Base-by-base conservation (phyloP, 2,113 vertebrate species). In the Nannobrachium achirus region DNA sequence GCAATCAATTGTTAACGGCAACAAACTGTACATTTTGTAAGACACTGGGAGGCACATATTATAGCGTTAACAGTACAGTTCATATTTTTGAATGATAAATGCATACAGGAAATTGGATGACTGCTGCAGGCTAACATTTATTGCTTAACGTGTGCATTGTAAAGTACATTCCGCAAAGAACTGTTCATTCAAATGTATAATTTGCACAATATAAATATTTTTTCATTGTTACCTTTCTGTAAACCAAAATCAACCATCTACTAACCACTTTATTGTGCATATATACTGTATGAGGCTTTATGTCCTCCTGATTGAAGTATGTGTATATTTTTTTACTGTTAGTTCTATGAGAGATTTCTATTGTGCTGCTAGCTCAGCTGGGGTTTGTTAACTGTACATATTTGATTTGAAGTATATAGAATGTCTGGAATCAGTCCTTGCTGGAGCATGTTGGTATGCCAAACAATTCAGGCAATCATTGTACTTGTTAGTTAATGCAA, bases 221-320 rank as follows among this genome's bases (percentile, higher is more conserved):
- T 80, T 71, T 55, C 64, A 83, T 53, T 48, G 63, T 66, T 38
- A 80, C 57, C 82, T 76, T 78, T 78, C 38, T 6, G 46, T 46
- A 75, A 81, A 80, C 66, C 53, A 82, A 77, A 80, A n/a, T n/a
- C n/a, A 79, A 67, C 55, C 63, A 71, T 75, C 33, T 67, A 80
- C 79, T 84, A 88, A 90, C 73, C 84, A 83, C 79, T 84, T 73
- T 78, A 65, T 67, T 81, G 90, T 89, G 66, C 79, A 61, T 69
- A 80, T 64, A 73, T 78, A 92, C 85, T 87, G 79, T 84, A 10
- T 65, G 75, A 75, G 58, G 46, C 46, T 39, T 73, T 82, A 57
- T 20, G 40, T 56, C 66, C 50, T 75, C 40, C 20, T 65, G 40
- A 58, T 25, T 71, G 49, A 16, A 50, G 44, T 52, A 39, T 63